Conservation (phyloP, 2,113 vertebrate species). For the Ammodramus savannarum region DNA sequence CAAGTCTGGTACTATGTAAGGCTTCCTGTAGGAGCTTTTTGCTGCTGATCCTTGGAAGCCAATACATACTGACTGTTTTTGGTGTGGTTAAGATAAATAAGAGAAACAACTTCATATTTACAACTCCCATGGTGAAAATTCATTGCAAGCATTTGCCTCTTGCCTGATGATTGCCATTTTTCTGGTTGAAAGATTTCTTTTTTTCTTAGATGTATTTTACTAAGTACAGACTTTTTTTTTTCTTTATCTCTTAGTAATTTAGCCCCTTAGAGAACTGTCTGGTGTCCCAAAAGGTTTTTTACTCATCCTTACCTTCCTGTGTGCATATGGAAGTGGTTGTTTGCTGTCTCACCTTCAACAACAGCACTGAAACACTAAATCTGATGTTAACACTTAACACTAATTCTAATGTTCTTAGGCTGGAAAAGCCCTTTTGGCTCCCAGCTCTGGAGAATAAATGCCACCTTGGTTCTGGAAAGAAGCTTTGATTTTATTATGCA, state of each 20-base stretch:
- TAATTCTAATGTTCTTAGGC: not conserved
- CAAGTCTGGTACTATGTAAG: not conserved
- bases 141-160: not conserved
- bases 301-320: not conserved
- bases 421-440: not conserved
- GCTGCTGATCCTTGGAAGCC: not conserved
- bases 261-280: not conserved
- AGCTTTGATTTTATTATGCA: conserved; percentile 27
- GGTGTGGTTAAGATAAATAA: not conserved
- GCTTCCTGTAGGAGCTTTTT: not conserved
- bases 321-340: not conserved
- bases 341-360: not conserved
- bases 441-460: not conserved
- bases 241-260: not conserved
- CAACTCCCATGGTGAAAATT: not conserved
- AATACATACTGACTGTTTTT: not conserved
- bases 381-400: not conserved
- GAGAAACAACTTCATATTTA: not conserved
- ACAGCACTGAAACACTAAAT: not conserved
- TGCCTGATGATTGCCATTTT: not conserved
- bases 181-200: not conserved
- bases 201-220: not conserved
- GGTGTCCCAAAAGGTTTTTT: not conserved
- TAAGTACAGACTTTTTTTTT: not conserved
- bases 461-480: conserved; percentile 8